phyloP scores from a whole-genome alignment of 2,113 vertebrate species.

The Megaceryle maxima region DNA sequence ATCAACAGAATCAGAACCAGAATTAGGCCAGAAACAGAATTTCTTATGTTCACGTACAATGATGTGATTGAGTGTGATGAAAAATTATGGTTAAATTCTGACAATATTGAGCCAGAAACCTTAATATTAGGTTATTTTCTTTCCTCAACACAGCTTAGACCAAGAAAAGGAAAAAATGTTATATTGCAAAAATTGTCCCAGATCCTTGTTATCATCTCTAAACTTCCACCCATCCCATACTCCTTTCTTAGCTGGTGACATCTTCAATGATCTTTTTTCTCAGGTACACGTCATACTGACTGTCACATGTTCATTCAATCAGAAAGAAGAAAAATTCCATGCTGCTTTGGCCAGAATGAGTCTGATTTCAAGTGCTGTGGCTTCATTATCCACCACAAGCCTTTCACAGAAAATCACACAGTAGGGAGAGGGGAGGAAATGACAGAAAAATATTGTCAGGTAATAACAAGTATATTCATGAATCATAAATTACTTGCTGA shows the following conservation, averaged over 20 bases:
- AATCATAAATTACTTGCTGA: slow-evolving; percentile 6
- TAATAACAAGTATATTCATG: slow-evolving; percentile 12
- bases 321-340: background rate
- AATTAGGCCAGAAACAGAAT: background rate
- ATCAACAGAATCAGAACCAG: background rate
- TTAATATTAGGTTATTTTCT: background rate
- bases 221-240: background rate
- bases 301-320: background rate
- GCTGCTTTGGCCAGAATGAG: background rate
- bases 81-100: background rate
- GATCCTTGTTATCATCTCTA: background rate
- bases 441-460: slow-evolving; percentile 9
- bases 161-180: background rate
- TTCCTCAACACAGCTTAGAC: background rate
- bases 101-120: background rate
- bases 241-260: background rate
- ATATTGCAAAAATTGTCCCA: background rate
- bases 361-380: background rate
- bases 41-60: background rate
- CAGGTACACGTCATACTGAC: background rate
- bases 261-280: background rate
- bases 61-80: background rate
- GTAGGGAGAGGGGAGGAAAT: background rate
- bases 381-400: background rate
- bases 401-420: background rate